phyloP scores from a whole-genome alignment of 2,113 vertebrate genomes.

The Sylvilagus bachmani region DNA sequence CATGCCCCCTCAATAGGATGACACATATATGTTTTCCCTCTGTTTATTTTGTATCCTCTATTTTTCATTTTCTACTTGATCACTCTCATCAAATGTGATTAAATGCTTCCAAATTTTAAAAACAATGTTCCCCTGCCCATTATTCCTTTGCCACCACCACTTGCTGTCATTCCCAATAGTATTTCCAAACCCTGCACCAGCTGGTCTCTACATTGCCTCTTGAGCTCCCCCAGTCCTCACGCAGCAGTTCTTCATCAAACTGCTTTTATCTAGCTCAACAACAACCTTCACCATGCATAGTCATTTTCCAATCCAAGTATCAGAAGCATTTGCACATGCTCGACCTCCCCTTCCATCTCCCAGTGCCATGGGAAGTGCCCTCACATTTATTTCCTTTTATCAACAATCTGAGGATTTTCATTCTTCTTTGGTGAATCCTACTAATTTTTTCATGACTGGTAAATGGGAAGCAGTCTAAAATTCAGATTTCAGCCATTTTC shows the following conservation, averaged over 20 bases:
- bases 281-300: background rate
- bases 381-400: background rate
- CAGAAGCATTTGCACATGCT: background rate
- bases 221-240: background rate
- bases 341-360: background rate
- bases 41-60: background rate
- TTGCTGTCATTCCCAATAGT: background rate
- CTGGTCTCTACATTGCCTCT: background rate
- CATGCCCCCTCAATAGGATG: background rate
- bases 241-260: background rate
- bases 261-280: background rate
- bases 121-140: background rate
- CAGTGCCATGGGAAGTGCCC: background rate
- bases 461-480: background rate
- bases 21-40: background rate
- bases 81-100: background rate
- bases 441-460: background rate
- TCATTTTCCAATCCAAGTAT: background rate
- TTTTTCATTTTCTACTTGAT: background rate
- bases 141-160: background rate
- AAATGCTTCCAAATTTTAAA: background rate
- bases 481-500: background rate
- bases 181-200: background rate
- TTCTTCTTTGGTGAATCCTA: background rate
- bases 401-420: background rate